phyloP scores from a whole-genome alignment of 2,888 invertebrate species.

The Drosophila stalkeri region DNA sequence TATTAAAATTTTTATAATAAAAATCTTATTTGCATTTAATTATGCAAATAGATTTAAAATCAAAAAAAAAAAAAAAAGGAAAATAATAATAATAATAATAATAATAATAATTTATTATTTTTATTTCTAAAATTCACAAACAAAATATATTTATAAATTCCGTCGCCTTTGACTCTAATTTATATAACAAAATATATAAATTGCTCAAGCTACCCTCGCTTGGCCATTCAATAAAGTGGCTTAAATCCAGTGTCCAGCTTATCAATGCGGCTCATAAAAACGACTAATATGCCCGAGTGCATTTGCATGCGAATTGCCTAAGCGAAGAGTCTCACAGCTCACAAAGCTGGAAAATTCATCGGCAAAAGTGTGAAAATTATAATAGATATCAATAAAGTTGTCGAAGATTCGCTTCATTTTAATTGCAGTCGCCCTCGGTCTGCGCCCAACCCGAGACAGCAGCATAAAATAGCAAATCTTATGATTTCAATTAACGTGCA shows the following conservation, averaged over 20 bases:
- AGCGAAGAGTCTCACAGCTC: slow-evolving; percentile 1
- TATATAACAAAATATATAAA: too few species aligned
- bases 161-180: too few species aligned
- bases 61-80: too few species aligned
- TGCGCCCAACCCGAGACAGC: neutral
- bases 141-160: too few species aligned
- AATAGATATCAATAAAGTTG: slow-evolving; percentile 78
- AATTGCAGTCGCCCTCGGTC: slow-evolving; percentile 25
- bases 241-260: slow-evolving; percentile 44
- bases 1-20: too few species aligned
- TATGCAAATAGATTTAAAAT: too few species aligned
- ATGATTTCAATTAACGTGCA: slow-evolving; percentile 72
- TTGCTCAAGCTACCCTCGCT: slow-evolving; percentile 21
- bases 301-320: slow-evolving; percentile 54
- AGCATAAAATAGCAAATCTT: slow-evolving; percentile 70
- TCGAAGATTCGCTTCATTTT: slow-evolving; percentile 36
- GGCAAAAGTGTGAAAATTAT: slow-evolving; percentile 73
- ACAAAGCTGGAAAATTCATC: slow-evolving; percentile 18
- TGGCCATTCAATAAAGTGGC: slow-evolving; percentile 29
- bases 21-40: too few species aligned
- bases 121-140: too few species aligned
- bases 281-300: slow-evolving; percentile 61
- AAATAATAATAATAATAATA: too few species aligned
- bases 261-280: slow-evolving; percentile 67
- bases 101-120: too few species aligned